phyloP scores from a whole-genome alignment of 2,797 vertebrate species.

The Pyrocephalus nanus region DNA sequence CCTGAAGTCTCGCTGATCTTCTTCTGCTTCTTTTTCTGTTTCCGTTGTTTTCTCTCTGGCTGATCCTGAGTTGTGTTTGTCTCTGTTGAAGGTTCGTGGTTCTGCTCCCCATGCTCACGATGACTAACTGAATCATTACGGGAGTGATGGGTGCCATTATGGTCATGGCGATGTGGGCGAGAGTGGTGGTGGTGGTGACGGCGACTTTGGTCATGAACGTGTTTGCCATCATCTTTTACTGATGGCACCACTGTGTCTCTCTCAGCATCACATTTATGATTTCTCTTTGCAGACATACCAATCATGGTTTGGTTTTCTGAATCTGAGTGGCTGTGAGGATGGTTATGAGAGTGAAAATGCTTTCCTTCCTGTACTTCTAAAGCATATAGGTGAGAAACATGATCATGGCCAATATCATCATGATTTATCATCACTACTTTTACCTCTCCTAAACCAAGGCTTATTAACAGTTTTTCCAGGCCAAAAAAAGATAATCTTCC shows the following conservation, averaged over 20 bases:
- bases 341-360: constrained; percentile 80
- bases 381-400: constrained; percentile 91
- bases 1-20: constrained; percentile 68
- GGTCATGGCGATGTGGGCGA: constrained; percentile 69
- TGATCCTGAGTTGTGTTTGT: constrained; percentile 79
- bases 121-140: constrained; percentile 63
- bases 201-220: constrained; percentile 59
- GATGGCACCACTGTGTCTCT: constrained; percentile 51
- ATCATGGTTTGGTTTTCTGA: constrained; percentile 73
- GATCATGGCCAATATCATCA: constrained; percentile 92
- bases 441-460: constrained; percentile 91
- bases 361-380: constrained; percentile 88
- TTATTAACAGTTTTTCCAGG: constrained; percentile 90
- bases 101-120: constrained; percentile 60
- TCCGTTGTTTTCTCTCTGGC: constrained; percentile 68
- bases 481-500: constrained; percentile 90
- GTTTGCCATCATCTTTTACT: constrained; percentile 60
- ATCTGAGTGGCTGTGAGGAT: constrained; percentile 65
- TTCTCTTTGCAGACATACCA: constrained; percentile 56
- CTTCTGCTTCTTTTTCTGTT: constrained; percentile 74
- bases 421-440: constrained; percentile 89
- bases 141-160: constrained; percentile 67
- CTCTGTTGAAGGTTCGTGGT: constrained; percentile 70
- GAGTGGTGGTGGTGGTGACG: constrained; percentile 69
- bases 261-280: constrained; percentile 69